Evolutionary conservation across 30 jellyfish, hydroid and myxozoan genomes (phyloP), one percentile per base, ranked within the genome.

Genomic region (Aurelia aurita complex sp. Pacific): DNA sequence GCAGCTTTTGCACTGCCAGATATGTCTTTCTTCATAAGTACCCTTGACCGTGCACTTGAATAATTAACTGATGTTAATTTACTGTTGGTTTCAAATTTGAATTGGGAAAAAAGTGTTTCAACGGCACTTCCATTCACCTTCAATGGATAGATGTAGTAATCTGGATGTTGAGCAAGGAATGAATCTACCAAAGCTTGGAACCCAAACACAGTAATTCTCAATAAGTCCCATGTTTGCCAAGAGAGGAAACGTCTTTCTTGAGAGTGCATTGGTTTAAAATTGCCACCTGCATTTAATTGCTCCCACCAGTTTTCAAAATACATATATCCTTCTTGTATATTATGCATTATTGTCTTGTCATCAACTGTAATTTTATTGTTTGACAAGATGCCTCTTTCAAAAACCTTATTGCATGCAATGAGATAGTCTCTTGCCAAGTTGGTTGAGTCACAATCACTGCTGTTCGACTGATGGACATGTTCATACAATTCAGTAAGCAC

Each of bases 301-400:
- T 75, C 74, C 85, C 77, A 75, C 85, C 85, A 75, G 73, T 51
- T 53, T 59, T 75, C 74, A 75, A 75, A 75, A 59, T n/a, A 75
- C 29, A 34, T 13, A 32, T 75, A 75, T 17, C 85, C 77, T 7
- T 35, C 83, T 59, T 75, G 23, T 34, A 53, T 75, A 32, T 53
- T 75, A 10, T 54, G 36, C 29, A 75, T 17, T 54, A 57, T 46
- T 74, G 55, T 32, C 11, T n/a, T 23, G 59, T 75, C 74, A 50
- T 52, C 19, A 32, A 17, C 43, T 52, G 85, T 50, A 11, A 75
- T 75, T 74, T n/a, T 75, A 4, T 40, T 18, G 59, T 75, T 54
- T 29, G 76, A 51, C 19, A 75, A 1, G 42, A 50, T 29, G 16
- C 81, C 85, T 52, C 85, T 75, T 57, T 75, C 85, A 75, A 53